Conservation (phyloP, 92 coral and sea anemone species). For the Phymanthus crucifer region DNA sequence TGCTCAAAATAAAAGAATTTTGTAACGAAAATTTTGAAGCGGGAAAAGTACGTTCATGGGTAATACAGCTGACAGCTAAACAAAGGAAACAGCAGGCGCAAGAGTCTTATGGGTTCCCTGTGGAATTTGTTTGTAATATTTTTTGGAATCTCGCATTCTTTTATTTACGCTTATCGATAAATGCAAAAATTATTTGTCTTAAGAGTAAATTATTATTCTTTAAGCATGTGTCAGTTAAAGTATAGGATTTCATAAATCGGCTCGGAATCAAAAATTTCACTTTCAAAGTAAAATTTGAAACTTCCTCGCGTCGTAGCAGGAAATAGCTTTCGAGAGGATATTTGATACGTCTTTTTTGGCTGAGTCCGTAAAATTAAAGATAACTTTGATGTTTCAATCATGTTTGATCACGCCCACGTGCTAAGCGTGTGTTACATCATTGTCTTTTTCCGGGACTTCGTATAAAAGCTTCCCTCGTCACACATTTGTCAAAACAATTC, state of each 20-base stretch:
- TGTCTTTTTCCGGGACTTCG: constrained; percentile 4
- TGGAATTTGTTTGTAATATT: background rate
- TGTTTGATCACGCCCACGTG: constrained; percentile 12
- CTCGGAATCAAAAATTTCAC: background rate
- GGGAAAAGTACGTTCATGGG: constrained; percentile 31
- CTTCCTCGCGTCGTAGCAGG: too few relatives aligned
- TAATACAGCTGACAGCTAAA: constrained; percentile 29
- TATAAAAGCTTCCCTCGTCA: background rate
- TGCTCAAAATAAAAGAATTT: constrained; percentile 1
- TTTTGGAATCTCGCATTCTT: background rate
- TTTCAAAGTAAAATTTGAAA: background rate
- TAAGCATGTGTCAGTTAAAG: background rate
- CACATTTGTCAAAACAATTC: background rate
- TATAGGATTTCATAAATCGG: background rate
- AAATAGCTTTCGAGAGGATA: too few relatives aligned
- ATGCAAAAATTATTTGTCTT: background rate
- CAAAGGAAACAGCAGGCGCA: constrained; percentile 23
- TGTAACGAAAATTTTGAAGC: constrained; percentile 41
- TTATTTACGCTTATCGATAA: background rate
- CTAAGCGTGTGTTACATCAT: constrained; percentile 9
- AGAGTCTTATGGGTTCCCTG: constrained; percentile 3
- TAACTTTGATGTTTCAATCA: background rate
- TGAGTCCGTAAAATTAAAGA: background rate
- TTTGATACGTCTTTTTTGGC: too few relatives aligned
- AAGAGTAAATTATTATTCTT: background rate